Base-by-base conservation (phyloP, 2,888 invertebrate genomes). In the Meiosimyza decipiens region DNA sequence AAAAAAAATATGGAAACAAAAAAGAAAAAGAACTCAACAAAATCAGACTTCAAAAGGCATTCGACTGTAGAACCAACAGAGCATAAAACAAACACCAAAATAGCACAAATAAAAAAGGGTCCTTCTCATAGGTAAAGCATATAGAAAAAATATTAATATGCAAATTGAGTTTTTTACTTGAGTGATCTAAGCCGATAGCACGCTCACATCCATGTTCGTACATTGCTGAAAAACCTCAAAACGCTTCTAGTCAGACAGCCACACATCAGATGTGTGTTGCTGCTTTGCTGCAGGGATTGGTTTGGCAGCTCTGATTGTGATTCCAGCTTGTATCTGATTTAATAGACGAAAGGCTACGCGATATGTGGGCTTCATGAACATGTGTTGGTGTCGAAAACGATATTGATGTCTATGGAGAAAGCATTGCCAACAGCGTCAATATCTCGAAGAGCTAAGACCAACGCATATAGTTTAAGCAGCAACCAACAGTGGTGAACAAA, bases 141-240 rank as follows among this genome's bases (percentile, higher is more conserved):
- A 40, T 40, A 40, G 18, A 51, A 80, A 81, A 83, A 83, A 83
- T 82, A 84, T 85, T 84, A 84, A 85, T 83, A 84, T 84, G 84
- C 83, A 84, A 84, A 84, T 84, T 84, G 84, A 82, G 84, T 84
- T 85, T 85, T 84, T 81, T 83, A 81, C 82, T 84, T 84, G 84
- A 85, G 80, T 83, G 84, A 81, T 82, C 83, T 83, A 83, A 83
- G 83, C 82, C 82, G 81, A 82, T 81, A 82, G 80, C 80, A 75
- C 77, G 57, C 59, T 73, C 74, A 76, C 73, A 18, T 16, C 64
- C 28, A 28, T 28, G 4, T 4, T 28, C 28, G 2, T 28, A 28
- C 28, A 28, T 40, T 40, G 40, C 40, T 40, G 9, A 4, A 9
- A 40, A 40, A 40, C 40, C 40, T 40, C 7, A 40, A 63, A 63